phyloP scores from a whole-genome alignment of 2,888 invertebrate genomes.

The Cantharis rufa region DNA sequence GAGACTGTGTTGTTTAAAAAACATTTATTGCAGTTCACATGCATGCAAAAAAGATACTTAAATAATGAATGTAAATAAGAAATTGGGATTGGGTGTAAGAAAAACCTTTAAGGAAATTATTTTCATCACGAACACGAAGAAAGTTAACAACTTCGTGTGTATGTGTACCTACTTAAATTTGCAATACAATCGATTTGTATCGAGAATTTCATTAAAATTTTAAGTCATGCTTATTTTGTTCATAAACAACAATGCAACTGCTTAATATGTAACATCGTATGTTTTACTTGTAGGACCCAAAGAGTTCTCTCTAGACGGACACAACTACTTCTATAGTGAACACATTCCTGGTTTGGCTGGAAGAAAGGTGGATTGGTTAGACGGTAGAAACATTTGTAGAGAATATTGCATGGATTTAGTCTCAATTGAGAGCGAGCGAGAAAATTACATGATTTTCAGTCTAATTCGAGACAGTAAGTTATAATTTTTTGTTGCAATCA shows the following conservation, averaged over 20 bases:
- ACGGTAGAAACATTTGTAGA: slow-evolving; percentile 87
- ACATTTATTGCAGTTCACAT: too few species aligned
- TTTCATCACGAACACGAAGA: background rate
- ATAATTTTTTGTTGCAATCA: background rate
- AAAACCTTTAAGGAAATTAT: too few species aligned
- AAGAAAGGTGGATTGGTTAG: slow-evolving; percentile 87
- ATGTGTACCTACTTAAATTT: too few species aligned
- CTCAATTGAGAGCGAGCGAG: slow-evolving; percentile 86
- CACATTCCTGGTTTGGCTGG: slow-evolving; percentile 78
- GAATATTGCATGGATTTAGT: slow-evolving; percentile 94
- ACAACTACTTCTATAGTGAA: slow-evolving; percentile 86
- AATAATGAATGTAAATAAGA: too few species aligned
- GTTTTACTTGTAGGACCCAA: slow-evolving; percentile 73
- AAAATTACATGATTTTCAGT: slow-evolving; percentile 87
- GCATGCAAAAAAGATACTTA: too few species aligned
- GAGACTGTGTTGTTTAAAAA: too few species aligned
- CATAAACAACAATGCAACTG: background rate
- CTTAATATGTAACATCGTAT: too few species aligned
- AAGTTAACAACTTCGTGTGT: background rate
- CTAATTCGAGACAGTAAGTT: slow-evolving; percentile 81
- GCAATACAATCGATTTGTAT: background rate
- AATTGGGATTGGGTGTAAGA: too few species aligned
- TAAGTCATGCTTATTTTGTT: background rate
- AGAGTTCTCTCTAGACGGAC: slow-evolving; percentile 85
- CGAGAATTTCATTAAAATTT: too few species aligned